Percentiles rank a stretch among this genome's conserved stretches.
Evolutionary conservation across 2,113 vertebrate genomes (phyloP).

Genomic region (Cebidichthys violaceus): DNA sequence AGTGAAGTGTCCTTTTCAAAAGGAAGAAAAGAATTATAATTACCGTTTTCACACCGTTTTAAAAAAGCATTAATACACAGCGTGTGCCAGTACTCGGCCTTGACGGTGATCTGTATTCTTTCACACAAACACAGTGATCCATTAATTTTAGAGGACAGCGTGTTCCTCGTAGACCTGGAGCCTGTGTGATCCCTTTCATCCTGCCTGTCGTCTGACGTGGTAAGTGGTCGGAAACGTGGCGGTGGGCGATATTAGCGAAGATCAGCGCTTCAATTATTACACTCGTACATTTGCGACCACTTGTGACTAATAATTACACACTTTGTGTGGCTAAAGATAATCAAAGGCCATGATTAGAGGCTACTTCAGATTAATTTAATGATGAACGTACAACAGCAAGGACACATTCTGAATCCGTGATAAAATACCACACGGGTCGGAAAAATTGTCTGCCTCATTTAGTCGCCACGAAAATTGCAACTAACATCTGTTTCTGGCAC

Average conservation of each 20-base stretch:
- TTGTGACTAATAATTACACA: too few relatives aligned
- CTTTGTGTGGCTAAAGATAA: neutral
- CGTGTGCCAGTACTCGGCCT: neutral
- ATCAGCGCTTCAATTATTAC: neutral
- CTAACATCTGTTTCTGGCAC: constrained; percentile 19
- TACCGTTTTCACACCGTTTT: constrained; percentile 23
- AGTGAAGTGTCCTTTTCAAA: constrained; percentile 35
- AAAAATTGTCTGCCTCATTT: constrained; percentile 7
- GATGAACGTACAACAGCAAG: too few relatives aligned
- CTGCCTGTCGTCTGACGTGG: neutral
- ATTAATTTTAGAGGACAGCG: neutral
- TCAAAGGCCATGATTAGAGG: neutral
- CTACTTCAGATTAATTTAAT: neutral
- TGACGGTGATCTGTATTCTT: constrained; percentile 26
- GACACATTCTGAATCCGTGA: neutral
- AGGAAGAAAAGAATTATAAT: constrained; percentile 27
- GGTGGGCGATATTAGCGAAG: neutral
- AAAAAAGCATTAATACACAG: constrained; percentile 20
- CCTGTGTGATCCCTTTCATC: constrained; percentile 2
- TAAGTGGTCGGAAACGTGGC: neutral
- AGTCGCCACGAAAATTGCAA: neutral
- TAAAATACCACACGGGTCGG: too few relatives aligned
- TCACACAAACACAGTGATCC: neutral
- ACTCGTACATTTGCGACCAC: neutral
- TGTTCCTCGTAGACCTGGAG: neutral